A percentile compares a stretch with the other conserved stretches of the same genome.
Conservation (phyloP, 2,113 vertebrate species). For the Grammomys dolichurus region DNA sequence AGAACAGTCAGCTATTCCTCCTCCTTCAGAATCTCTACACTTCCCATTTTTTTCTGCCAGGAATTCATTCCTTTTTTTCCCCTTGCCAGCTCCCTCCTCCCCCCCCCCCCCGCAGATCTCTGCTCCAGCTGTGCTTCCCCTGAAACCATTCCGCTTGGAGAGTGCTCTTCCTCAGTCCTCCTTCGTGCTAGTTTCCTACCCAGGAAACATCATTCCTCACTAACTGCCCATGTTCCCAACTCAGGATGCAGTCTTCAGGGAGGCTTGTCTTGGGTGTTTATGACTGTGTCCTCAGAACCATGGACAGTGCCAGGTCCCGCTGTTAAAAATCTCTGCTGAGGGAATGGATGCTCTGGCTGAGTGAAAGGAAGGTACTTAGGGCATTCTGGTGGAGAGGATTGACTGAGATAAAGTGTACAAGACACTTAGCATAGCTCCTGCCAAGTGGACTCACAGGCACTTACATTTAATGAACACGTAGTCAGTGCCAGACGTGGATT, state of each 20-base stretch:
- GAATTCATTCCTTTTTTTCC: not conserved
- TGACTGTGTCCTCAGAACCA: not conserved
- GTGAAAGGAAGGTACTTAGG: not conserved
- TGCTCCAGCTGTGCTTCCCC: not conserved
- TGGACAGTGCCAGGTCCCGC: not conserved
- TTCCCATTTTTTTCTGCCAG: not conserved
- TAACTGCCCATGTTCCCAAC: not conserved
- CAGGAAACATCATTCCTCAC: not conserved
- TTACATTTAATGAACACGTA: not conserved
- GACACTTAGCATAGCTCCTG: not conserved
- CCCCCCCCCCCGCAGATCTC: not conserved
- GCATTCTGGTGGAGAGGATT: not conserved
- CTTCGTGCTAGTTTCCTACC: not conserved
- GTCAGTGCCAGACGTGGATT: not conserved
- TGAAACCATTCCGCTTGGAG: not conserved
- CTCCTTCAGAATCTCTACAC: not conserved
- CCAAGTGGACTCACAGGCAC: not conserved
- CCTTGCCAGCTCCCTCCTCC: not conserved
- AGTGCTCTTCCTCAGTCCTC: not conserved
- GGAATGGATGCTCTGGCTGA: not conserved
- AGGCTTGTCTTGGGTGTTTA: not conserved
- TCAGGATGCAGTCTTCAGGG: not conserved
- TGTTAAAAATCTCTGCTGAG: not conserved
- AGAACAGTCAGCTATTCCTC: rapidly evolving
- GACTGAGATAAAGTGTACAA: not conserved